Base-by-base conservation (phyloP, 2,113 vertebrate species). In the Boulengerochromis microlepis region DNA sequence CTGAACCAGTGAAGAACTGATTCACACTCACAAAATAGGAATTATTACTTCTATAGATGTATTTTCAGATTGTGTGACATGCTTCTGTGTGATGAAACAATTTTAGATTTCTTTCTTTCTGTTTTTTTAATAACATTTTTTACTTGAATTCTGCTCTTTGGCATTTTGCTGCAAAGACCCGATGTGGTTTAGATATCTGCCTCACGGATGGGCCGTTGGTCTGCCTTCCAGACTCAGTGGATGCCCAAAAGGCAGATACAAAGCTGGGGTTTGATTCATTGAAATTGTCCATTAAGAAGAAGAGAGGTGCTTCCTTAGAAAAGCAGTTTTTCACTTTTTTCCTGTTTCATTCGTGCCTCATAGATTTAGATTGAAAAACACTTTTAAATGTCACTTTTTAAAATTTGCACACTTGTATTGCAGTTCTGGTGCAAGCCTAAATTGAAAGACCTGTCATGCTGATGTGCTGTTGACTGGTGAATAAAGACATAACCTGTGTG, bases 61-160 rank as follows among this genome's bases (percentile, higher is more conserved):
- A 26, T 74, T 74, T 74, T 74, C 35, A 18, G 13, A 45, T 74
- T 45, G 40, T 45, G 22, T 45, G 15, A 45, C n/a, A 24, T 71
- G 38, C 38, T 24, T 42, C 35, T 71, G 38, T 71, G 66, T 71
- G 66, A 45, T 45, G 69, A 45, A 74, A 74, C 40, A 74, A 10
- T 40, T 71, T 42, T 71, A 16, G 22, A 74, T 45, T 74, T 74
- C 1, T 29, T 47, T 69, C n/a, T 15, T 74, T 26, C 13, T 45
- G 5, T 42, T 74, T 74, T 45, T 45, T 10, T 4, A 16, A 45
- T 24, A 6, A 4, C 3, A 0, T 0, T 2, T 45, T 24, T 16
- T 24, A 74, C 8, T 24, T 42, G 22, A 24, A 24, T 71, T 71
- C 35, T 26, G 69, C 69, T 47, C 22, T 47, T 47, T 47, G 22